phyloP scores from a whole-genome alignment of 2,113 vertebrate genomes.

The Cyanoderma ruficeps region DNA sequence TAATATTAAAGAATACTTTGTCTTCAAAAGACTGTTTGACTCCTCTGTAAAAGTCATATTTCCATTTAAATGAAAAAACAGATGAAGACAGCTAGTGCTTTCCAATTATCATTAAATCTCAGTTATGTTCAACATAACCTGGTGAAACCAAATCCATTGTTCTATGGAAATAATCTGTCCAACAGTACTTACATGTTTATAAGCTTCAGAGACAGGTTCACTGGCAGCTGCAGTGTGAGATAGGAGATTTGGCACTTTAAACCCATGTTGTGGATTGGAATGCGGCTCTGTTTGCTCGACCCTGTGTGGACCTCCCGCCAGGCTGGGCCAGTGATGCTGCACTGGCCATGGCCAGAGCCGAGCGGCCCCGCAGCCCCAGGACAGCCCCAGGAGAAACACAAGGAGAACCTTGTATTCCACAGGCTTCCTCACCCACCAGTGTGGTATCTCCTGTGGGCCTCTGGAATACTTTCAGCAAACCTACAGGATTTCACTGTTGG shows the following conservation, averaged over 20 bases:
- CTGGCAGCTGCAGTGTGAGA: background rate
- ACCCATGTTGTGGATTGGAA: background rate
- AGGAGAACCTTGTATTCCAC: background rate
- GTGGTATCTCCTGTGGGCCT: fast-evolving
- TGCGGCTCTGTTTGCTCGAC: background rate
- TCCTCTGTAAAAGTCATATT: background rate
- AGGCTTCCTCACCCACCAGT: background rate
- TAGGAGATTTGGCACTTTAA: background rate
- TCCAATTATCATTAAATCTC: background rate
- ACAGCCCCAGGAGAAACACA: background rate
- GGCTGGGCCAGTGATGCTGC: background rate
- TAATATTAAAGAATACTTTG: slow-evolving; percentile 6
- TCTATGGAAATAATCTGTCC: background rate
- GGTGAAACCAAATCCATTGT: background rate
- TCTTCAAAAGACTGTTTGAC: background rate
- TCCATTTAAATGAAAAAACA: background rate
- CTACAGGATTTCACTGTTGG: background rate
- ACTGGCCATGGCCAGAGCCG: fast-evolving
- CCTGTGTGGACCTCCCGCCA: fast-evolving
- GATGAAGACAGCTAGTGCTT: background rate
- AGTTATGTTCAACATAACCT: background rate
- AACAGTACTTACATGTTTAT: background rate
- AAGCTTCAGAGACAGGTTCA: background rate
- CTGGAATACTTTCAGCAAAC: background rate
- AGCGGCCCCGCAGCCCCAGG: fast-evolving